A percentile compares a stretch with the other conserved stretches of the same genome.
phyloP scores from a whole-genome alignment of 2,797 vertebrate species.

The Intellagama lesueurii region DNA sequence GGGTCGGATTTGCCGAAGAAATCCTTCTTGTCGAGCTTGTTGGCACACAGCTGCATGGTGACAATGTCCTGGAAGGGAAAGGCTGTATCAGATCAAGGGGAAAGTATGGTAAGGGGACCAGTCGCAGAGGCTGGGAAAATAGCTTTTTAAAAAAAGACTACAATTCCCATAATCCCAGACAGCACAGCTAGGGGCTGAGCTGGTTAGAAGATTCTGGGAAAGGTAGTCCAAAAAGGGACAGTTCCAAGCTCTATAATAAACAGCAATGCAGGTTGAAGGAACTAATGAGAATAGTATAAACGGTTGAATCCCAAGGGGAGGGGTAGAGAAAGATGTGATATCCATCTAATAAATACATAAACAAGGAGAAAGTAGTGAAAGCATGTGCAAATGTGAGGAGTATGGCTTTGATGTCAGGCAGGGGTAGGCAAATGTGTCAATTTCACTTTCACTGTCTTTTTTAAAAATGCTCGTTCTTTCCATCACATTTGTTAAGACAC shows the following conservation, averaged over 20 bases:
- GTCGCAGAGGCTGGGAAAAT: neutral
- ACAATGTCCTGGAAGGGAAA: conserved; percentile 85
- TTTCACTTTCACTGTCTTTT: neutral
- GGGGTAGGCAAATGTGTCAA: neutral
- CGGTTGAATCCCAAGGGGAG: too few species aligned
- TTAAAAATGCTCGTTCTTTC: neutral
- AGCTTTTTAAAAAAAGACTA: too few species aligned
- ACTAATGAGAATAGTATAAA: neutral
- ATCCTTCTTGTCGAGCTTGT: conserved; percentile 98
- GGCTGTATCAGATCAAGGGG: neutral
- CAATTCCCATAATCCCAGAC: too few species aligned
- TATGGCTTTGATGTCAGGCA: neutral
- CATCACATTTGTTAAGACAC: neutral
- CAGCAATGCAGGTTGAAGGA: neutral
- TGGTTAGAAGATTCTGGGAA: too few species aligned
- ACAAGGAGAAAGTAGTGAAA: neutral
- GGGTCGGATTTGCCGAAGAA: conserved; percentile 98
- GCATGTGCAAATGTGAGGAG: neutral
- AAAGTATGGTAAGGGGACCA: neutral
- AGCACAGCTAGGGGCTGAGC: too few species aligned
- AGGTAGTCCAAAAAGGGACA: too few species aligned
- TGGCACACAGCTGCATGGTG: conserved; percentile 97
- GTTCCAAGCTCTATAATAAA: too few species aligned
- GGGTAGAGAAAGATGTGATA: neutral
- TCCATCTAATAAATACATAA: neutral